These are phyloP conservation scores for Diceros bicornis DNA, from an alignment of 2,797 vertebrate genomes.

Conservation along the genomic window DNA sequence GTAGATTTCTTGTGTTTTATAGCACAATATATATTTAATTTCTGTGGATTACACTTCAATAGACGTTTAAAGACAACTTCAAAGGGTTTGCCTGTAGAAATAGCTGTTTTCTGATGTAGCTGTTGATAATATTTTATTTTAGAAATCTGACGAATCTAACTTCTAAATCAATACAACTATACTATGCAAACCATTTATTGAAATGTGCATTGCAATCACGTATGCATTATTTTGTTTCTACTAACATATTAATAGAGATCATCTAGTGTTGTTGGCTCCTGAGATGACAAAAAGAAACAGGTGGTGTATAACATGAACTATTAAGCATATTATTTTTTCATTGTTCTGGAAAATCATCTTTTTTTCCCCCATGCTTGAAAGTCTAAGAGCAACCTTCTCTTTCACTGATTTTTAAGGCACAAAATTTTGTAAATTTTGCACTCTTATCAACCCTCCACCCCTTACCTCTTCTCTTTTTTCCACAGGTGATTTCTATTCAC, in stretches of 20 bases:
- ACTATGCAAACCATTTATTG: conserved; percentile 63
- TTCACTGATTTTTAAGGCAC: conserved; percentile 43
- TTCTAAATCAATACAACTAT: conserved; percentile 41
- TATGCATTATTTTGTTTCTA: conserved; percentile 23
- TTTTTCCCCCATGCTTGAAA: not conserved
- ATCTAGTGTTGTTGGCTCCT: not conserved
- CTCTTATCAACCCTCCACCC: conserved; percentile 79
- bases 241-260: conserved; percentile 31
- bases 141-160: conserved; percentile 15
- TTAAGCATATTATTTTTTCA: not conserved
- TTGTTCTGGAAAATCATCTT: conserved; percentile 26
- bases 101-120: conserved; percentile 55
- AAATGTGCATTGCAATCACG: conserved; percentile 37
- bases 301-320: conserved; percentile 53
- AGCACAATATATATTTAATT: conserved; percentile 13
- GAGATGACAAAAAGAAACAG: conserved; percentile 66
- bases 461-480: conserved; percentile 88
- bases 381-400: not conserved
- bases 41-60: not conserved
- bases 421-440: conserved; percentile 61
- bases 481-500: conserved; percentile 97
- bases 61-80: conserved; percentile 44
- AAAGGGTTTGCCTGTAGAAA: not conserved
- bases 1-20: conserved; percentile 42
- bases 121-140: conserved; percentile 45